Conservation (phyloP, 2,797 vertebrate species). For the Pelobates cultripes region DNA sequence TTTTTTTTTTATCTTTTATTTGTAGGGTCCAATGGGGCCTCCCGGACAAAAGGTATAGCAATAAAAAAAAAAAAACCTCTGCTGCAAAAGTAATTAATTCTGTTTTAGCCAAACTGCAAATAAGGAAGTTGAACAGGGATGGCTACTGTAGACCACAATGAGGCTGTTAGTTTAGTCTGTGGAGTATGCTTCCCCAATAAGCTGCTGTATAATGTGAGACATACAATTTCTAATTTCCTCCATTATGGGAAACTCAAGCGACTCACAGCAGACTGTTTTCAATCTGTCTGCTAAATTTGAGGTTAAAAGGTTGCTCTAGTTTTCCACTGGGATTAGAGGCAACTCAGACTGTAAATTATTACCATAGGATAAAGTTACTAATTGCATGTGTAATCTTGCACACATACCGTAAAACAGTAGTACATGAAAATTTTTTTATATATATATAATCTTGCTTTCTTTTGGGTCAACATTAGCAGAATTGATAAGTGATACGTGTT, state of each 20-base stretch:
- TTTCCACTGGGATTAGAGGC: slow-evolving; percentile 61
- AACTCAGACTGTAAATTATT: slow-evolving; percentile 54
- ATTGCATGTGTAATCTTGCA: slow-evolving; percentile 57
- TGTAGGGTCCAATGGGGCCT: slow-evolving; percentile 91
- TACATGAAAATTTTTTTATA: slow-evolving; percentile 62
- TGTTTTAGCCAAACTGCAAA: slow-evolving; percentile 54
- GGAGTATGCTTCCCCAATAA: slow-evolving; percentile 62
- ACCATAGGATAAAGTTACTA: slow-evolving; percentile 60
- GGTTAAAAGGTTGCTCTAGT: slow-evolving; percentile 64
- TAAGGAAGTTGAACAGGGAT: slow-evolving; percentile 56
- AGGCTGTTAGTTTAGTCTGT: slow-evolving; percentile 56
- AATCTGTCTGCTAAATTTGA: slow-evolving; percentile 63
- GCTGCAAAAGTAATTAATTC: slow-evolving; percentile 61
- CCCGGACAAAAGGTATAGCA: slow-evolving; percentile 88
- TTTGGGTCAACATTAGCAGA: too few species aligned
- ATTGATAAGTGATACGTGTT: too few species aligned
- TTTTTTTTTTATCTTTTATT: slow-evolving; percentile 37
- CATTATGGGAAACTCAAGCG: slow-evolving; percentile 58
- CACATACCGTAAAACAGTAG: slow-evolving; percentile 53
- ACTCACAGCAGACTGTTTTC: slow-evolving; percentile 60
- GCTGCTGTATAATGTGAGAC: slow-evolving; percentile 48
- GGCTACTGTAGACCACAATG: slow-evolving; percentile 59
- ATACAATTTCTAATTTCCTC: slow-evolving; percentile 62
- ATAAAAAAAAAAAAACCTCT: slow-evolving; percentile 50
- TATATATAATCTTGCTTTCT: slow-evolving; percentile 15